phyloP scores from a whole-genome alignment of 2,113 vertebrate species.

The Sakesphorus luctuosus region DNA sequence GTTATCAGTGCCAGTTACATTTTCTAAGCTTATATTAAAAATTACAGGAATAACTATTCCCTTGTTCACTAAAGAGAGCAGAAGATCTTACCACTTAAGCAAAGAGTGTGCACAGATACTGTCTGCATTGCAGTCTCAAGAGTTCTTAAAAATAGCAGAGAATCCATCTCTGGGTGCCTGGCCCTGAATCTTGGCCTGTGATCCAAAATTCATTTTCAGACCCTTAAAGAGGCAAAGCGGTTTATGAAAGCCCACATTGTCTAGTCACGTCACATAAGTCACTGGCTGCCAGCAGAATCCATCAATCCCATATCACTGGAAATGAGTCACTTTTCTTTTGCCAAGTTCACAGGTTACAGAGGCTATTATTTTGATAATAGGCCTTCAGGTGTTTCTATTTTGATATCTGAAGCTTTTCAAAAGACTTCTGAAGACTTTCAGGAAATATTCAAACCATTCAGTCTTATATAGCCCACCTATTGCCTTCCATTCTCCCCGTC shows the following conservation, averaged over 20 bases:
- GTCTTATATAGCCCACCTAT: background rate
- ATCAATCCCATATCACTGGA: background rate
- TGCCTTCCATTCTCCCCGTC: background rate
- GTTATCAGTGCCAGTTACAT: background rate
- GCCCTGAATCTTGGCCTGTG: background rate
- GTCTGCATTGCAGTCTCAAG: background rate
- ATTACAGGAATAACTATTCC: conserved; percentile 6
- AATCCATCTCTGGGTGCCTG: background rate
- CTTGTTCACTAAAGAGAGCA: background rate
- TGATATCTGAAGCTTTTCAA: conserved; percentile 11
- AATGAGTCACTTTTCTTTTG: background rate
- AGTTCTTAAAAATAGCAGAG: conserved; percentile 15
- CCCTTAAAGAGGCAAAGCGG: background rate
- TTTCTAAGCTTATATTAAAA: conserved; percentile 30
- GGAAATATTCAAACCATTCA: background rate
- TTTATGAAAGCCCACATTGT: conserved; percentile 1
- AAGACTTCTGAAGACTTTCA: background rate
- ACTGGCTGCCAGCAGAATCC: background rate
- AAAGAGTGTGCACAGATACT: background rate
- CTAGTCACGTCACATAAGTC: background rate
- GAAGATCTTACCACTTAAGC: background rate
- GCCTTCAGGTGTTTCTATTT: conserved; percentile 7
- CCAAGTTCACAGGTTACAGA: background rate
- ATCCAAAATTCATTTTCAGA: conserved; percentile 4
- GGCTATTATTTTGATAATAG: background rate